Evolutionary conservation across 1,140 invertebrate genomes (phyloP), one percentile per base, ranked within the genome.

Genomic region (Armadillidium nasatum): DNA sequence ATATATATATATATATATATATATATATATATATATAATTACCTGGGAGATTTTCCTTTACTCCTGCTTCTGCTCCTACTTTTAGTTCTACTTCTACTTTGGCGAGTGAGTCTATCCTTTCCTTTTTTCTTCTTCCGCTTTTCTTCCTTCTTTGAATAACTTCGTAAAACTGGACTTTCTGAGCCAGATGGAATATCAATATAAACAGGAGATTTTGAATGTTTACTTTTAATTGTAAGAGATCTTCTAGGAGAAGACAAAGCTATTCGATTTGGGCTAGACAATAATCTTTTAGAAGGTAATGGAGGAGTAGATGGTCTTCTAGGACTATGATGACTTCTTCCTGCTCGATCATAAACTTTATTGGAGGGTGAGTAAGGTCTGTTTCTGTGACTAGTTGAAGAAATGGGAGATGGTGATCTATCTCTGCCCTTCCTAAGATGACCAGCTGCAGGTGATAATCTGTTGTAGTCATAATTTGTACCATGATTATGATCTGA

Each of bases 401-500:
- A 44, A 13, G 77, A 66, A 60, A 69, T 75, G 19, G 44, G 77
- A 45, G 44, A 19, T 19, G 73, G 68, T 15, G 77, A 72, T 71
- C 73, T 46, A 22, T 78, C 74, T 43, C 66, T 72, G 1, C 72
- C 68, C 45, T 66, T 73, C 33, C 70, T 72, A 74, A 72, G 77
- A 33, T 74, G 72, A 21, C 72, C 44, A 23, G 73, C 60, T 50
- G 73, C 7, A 7, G 75, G 78, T 21, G 76, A 68, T 7, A 68
- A 74, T 78, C 76, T 74, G 19, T 73, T 33, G 7, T 71, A 54
- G 22, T 74, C 73, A 71, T 33, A 50, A 67, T 66, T 50, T 44
- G 74, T 70, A 13, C 19, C 68, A 22, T 21, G 78, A 13, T 68
- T 22, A 72, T 79, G 78, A 74, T 79, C 73, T 73, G 68, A 70